phyloP scores from a whole-genome alignment of 1,140 invertebrate species.

The Drosophila mayri region DNA sequence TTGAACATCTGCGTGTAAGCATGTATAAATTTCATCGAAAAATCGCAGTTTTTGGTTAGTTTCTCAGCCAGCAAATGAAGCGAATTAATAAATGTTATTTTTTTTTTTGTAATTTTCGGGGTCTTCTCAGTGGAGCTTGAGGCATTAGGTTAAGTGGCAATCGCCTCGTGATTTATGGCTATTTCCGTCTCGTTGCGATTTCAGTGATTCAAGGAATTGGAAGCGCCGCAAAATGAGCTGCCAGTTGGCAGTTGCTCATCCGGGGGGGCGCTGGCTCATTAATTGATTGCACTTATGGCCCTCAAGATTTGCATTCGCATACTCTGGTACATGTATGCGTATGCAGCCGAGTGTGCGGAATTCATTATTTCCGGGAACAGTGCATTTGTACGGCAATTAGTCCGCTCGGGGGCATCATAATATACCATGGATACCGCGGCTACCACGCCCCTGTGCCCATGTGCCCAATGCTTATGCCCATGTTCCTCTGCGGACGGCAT shows the following conservation, averaged over 20 bases:
- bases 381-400: slow-evolving; percentile 85
- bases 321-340: slow-evolving; percentile 16
- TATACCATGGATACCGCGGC: slow-evolving; percentile 37
- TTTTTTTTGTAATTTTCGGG: not conserved
- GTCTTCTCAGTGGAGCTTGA: slow-evolving; percentile 8
- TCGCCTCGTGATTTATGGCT: slow-evolving; percentile 74
- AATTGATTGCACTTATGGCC: slow-evolving; percentile 78
- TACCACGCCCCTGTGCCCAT: slow-evolving; percentile 42
- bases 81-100: slow-evolving; percentile 3
- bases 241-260: slow-evolving; percentile 65
- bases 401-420: slow-evolving; percentile 63
- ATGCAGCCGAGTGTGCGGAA: slow-evolving; percentile 51
- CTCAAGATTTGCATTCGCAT: slow-evolving; percentile 63
- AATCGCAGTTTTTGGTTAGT: not conserved
- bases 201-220: slow-evolving; percentile 83
- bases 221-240: slow-evolving; percentile 84
- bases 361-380: slow-evolving; percentile 84
- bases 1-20: not conserved
- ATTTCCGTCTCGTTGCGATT: slow-evolving; percentile 83
- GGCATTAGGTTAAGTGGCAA: slow-evolving; percentile 79
- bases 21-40: not conserved
- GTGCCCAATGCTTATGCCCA: slow-evolving; percentile 63
- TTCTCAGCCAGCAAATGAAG: slow-evolving; percentile 9
- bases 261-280: slow-evolving; percentile 48
- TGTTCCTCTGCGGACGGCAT: slow-evolving; percentile 72